These are phyloP conservation scores for Conistra vaccinii DNA, from an alignment of 2,888 invertebrate genomes.

Conservation along the genomic window DNA sequence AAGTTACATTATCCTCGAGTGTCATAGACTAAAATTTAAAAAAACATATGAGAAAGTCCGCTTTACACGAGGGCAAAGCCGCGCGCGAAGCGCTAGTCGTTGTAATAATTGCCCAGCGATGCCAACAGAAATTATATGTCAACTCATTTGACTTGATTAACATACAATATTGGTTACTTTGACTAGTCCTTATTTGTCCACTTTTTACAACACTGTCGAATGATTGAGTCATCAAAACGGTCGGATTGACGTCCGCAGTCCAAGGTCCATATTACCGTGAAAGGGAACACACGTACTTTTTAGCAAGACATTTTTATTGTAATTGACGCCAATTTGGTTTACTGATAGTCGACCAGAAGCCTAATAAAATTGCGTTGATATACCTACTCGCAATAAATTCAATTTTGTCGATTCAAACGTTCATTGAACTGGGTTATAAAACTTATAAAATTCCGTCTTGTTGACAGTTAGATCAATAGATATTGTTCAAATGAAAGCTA, in stretches of 20 bases:
- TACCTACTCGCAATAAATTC: background rate
- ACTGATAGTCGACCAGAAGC: background rate
- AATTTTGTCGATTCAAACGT: slow-evolving; percentile 1
- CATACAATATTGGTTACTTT: background rate
- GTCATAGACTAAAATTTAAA: background rate
- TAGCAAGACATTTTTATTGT: background rate
- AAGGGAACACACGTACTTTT: slow-evolving; percentile 1
- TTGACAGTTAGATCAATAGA: background rate
- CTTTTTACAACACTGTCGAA: slow-evolving; percentile 4
- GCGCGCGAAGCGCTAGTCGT: too few species aligned
- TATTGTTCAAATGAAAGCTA: background rate
- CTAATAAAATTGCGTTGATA: background rate
- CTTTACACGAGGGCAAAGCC: too few species aligned
- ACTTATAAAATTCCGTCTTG: too few species aligned
- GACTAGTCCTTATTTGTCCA: background rate
- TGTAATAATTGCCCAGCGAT: background rate
- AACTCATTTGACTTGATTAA: background rate
- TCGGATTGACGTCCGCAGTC: slow-evolving; percentile 21
- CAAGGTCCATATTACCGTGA: slow-evolving; percentile 25
- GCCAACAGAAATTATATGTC: background rate
- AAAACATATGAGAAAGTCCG: too few species aligned
- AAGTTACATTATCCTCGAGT: background rate
- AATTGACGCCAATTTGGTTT: slow-evolving; percentile 16
- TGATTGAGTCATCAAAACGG: slow-evolving; percentile 21
- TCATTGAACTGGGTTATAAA: background rate